Evolutionary conservation across 2,888 invertebrate genomes (phyloP).

Genomic region (Rosalia funebris): DNA sequence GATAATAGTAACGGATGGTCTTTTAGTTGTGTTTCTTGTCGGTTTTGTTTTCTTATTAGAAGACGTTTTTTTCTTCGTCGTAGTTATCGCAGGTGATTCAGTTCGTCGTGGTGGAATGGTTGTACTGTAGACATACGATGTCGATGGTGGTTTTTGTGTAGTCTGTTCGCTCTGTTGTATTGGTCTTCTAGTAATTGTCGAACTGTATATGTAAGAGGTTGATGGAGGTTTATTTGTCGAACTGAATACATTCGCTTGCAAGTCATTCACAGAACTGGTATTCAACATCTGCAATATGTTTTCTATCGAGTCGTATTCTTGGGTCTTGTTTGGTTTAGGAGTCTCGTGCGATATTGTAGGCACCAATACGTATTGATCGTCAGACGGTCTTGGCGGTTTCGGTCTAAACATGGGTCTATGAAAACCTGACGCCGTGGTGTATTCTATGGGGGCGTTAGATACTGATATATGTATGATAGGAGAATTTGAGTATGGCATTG

Average conservation of each 20-base stretch:
- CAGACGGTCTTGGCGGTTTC: constrained; percentile 55
- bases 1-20: constrained; percentile 51
- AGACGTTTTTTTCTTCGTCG: constrained; percentile 65
- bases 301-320: constrained; percentile 68
- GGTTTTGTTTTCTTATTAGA: constrained; percentile 44
- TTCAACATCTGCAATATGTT: constrained; percentile 75
- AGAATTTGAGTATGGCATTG: constrained; percentile 51
- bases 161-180: constrained; percentile 12
- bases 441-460: constrained; percentile 57
- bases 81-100: constrained; percentile 37
- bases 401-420: constrained; percentile 67
- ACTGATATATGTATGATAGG: constrained; percentile 59
- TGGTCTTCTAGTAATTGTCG: constrained; percentile 50
- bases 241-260: constrained; percentile 62
- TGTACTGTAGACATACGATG: constrained; percentile 63
- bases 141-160: constrained; percentile 61
- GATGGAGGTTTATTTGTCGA: constrained; percentile 60
- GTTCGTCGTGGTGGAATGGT: constrained; percentile 58
- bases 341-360: constrained; percentile 66
- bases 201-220: constrained; percentile 63
- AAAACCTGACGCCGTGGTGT: constrained; percentile 52
- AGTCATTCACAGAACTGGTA: constrained; percentile 55
- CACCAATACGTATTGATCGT: constrained; percentile 68
- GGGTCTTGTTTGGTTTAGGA: constrained; percentile 56
- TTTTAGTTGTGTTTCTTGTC: constrained; percentile 35